Base-by-base conservation (phyloP, 2,888 invertebrate species). In the Himalopsyche anomala region DNA sequence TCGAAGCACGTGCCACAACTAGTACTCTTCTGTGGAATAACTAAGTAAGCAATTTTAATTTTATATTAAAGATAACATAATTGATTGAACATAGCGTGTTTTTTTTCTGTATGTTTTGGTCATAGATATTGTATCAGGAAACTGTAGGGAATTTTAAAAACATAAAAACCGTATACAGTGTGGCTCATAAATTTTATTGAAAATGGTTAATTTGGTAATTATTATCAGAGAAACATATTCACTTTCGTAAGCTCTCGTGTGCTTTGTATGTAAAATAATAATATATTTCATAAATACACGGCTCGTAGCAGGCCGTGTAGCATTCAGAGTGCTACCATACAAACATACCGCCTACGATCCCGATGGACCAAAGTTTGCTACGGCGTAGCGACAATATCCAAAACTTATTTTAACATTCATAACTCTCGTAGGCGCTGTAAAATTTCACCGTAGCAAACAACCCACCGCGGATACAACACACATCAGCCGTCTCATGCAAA, bases 371-470 rank as follows among this genome's bases (percentile, higher is more conserved):
- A 93, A 93, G 92, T 93, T 93, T 92, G 90, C 92, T 92, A 92
- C 93, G 93, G 93, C 92, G 93, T 92, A 92, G 92, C 93, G 93
- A 93, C 93, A 93, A 93, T 93, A 93, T 93, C 93, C 92, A 92
- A 93, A 93, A 93, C 93, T 93, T 93, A 93, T 93, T 93, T 92
- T 92, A 92, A 90, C 92, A 90, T 92, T 92, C 92, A 93, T 93
- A 93, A 92, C 93, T 92, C 93, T 93, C 93, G 92, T 92, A 93
- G 93, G 93, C 92, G 90, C 93, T 93, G 92, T 93, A 93, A 93
- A 93, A 93, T 93, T 92, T 92, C 92, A 92, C 92, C 92, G 93
- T 79, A 45, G 82, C 87, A 83, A 81, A 85, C 86, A 81, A 80
- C 56, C 4, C 69, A 74, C 54, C 79, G 45, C 69, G 62, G 79